Evolutionary conservation across 1,140 invertebrate species (phyloP), one percentile per base, ranked within the genome.

Genomic region (Diorhabda carinulata): DNA sequence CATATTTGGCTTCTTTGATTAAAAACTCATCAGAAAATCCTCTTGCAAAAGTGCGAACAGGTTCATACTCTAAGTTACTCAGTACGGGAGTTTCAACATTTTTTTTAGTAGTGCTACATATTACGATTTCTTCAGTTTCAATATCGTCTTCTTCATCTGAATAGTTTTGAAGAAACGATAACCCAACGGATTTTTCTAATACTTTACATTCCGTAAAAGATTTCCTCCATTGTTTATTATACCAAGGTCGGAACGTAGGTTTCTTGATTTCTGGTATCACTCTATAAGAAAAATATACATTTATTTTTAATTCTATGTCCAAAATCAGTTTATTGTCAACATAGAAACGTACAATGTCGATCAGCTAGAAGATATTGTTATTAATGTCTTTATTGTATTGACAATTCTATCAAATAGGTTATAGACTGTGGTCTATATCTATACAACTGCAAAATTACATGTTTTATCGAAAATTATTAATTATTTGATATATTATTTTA

Each of bases 151-250:
- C 77, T 67, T 76, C 76, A 52, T 77, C 78, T 4, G 74, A 61
- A 63, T 79, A 79, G 44, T 42, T 74, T 68, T 78, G 76, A 65
- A 79, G 70, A 67, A 79, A 78, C 8, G 75, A 77, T 57, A 79
- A 71, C 41, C 77, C 76, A 0, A 79, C 70, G 2, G 77, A 78
- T 5, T 71, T 72, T 72, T 79, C 76, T 57, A 78, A 65, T 25
- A 78, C 45, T 71, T 75, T 78, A 65, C 72, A 75, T 67, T 75
- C 74, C 43, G 71, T 57, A 41, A 70, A 70, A 3, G 70, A 41
- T 25, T 70, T 73, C 64, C 59, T 76, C 69, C 73, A 73, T n/a
- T 58, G 66, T 74, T 76, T 77, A 7, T 71, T 70, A 64, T 73
- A 78, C 78, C 78, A 79, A 9, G 73, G 72, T 67, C 72, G 68